Percentiles rank a stretch among this genome's conserved stretches.
Evolutionary conservation across 1,140 invertebrate species (phyloP).

Genomic region (Temnothorax longispinosus): DNA sequence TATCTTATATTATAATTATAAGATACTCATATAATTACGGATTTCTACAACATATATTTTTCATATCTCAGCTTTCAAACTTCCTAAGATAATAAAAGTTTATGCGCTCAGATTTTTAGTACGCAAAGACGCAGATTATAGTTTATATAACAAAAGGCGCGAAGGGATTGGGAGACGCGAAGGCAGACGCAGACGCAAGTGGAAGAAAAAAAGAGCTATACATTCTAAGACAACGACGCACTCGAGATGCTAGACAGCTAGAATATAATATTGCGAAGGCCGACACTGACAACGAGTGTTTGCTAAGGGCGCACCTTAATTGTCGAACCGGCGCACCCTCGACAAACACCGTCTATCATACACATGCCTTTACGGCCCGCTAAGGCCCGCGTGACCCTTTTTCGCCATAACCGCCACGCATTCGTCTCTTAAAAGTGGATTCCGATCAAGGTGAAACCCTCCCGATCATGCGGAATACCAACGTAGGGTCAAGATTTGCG

Average conservation of each 20-base stretch:
- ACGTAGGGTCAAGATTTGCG: constrained; percentile 30
- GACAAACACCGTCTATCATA: constrained; percentile 76
- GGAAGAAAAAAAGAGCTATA: too few relatives aligned
- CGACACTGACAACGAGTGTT: constrained; percentile 76
- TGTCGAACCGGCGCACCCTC: constrained; percentile 80
- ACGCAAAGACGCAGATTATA: not conserved
- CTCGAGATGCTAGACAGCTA: constrained; percentile 61
- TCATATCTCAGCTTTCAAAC: not conserved
- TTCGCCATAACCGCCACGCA: not conserved
- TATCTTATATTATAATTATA: not conserved
- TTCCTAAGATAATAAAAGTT: not conserved
- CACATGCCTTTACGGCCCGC: not conserved
- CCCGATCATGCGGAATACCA: not conserved
- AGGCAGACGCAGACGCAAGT: constrained; percentile 21
- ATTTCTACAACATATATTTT: not conserved
- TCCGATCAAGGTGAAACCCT: not conserved
- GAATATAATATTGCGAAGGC: constrained; percentile 66
- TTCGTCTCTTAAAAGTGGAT: constrained; percentile 38
- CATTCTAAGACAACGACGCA: constrained; percentile 25
- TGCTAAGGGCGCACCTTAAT: constrained; percentile 80
- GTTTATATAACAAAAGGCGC: not conserved
- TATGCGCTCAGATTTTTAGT: not conserved
- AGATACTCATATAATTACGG: not conserved
- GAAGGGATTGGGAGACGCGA: not conserved
- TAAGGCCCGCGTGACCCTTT: constrained; percentile 5